Evolutionary conservation across 2,888 invertebrate species (phyloP), one percentile per base, ranked within the genome.

Genomic region (Agrenia bidenticulata): DNA sequence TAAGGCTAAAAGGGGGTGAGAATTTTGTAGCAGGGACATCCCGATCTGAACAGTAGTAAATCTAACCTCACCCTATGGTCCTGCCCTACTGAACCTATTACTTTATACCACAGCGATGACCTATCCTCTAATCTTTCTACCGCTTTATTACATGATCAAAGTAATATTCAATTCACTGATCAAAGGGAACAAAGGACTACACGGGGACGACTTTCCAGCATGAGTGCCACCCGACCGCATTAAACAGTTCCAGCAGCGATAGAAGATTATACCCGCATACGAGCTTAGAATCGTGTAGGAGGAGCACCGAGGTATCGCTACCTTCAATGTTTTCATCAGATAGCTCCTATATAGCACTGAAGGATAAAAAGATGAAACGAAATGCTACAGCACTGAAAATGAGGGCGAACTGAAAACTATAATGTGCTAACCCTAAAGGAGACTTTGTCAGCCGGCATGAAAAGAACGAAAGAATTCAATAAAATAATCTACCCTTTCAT

Each of bases 91-190:
- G n/a, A 45, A 51, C 58, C 62, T 66, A 70, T 70, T 67, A 70
- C 64, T 68, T 69, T 72, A 72, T 72, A 72, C 72, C 74, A 72
- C 72, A 74, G 67, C 67, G 72, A 74, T 74, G 72, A 74, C 72
- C 74, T 70, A 70, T 73, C 59, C 69, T 66, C 72, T 72, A 67
- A 70, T 70, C 67, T 71, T 67, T 68, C 67, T 62, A 63, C 67
- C 66, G 69, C 72, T 74, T 67, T 70, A 70, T 69, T 73, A 67
- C 72, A 72, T 72, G 72, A 74, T 73, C 74, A 74, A 74, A 74
- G 74, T 72, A 64, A 67, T 67, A 69, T 73, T 69, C 73, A 66
- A 69, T 65, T 70, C 67, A 66, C 58, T 73, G 73, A 74, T 74
- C 74, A 74, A 74, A 74, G 74, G 64, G 66, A 73, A 72, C 69